Percentiles rank a stretch among this genome's conserved stretches.
Evolutionary conservation across 2,888 invertebrate genomes (phyloP).

Genomic region (Torymus aiolomorphi): DNA sequence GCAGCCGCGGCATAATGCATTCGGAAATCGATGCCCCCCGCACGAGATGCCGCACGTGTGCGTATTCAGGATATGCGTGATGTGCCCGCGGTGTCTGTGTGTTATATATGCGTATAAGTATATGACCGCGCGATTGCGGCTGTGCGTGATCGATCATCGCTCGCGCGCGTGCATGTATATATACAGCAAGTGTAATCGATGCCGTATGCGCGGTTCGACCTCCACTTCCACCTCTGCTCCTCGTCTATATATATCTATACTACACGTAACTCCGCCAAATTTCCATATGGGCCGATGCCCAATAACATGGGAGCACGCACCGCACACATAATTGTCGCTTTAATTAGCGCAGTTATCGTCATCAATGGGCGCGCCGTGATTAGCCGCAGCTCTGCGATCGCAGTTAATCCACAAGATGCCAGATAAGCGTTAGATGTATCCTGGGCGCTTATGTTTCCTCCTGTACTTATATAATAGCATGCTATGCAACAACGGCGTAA

Average conservation of each 20-base stretch:
- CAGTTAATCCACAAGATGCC: background rate
- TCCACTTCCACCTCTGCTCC: no score
- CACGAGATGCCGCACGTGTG: no score
- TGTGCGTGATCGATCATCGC: slow-evolving; percentile 16
- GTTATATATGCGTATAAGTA: background rate
- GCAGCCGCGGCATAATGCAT: no score
- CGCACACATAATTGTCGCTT: slow-evolving; percentile 34
- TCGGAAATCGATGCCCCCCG: no score
- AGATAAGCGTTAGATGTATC: no score
- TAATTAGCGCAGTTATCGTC: slow-evolving; percentile 31
- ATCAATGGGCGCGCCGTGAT: slow-evolving; percentile 1
- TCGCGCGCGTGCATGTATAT: no score
- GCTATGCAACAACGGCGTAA: no score
- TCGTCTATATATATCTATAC: background rate
- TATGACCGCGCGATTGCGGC: background rate
- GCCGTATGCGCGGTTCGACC: background rate
- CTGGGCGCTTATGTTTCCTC: no score
- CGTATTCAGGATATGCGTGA: no score
- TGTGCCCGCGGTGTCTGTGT: no score
- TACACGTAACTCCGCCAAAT: slow-evolving; percentile 17
- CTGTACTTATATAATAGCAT: no score
- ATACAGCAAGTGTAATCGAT: slow-evolving; percentile 21
- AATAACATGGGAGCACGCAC: slow-evolving; percentile 17
- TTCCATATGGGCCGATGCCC: slow-evolving; percentile 20
- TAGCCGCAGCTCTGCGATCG: background rate